phyloP scores from a whole-genome alignment of 2,797 vertebrate genomes.

The Labroides dimidiatus region DNA sequence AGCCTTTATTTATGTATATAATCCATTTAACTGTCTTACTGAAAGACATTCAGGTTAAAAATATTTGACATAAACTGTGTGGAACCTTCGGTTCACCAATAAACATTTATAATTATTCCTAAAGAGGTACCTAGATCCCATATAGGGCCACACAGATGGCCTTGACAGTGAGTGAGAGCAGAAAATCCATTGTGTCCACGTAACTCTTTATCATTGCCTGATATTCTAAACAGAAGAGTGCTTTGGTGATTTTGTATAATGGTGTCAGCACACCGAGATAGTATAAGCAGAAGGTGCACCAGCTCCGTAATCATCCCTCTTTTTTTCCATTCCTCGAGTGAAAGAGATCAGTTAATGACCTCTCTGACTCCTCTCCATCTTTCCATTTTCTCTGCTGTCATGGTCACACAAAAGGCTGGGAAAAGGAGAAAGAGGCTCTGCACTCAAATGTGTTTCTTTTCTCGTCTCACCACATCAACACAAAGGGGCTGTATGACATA shows the following conservation, averaged over 20 bases:
- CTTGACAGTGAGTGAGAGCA: no score
- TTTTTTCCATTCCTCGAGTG: slow-evolving; percentile 24
- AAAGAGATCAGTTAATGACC: slow-evolving; percentile 51
- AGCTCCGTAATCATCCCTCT: slow-evolving; percentile 18
- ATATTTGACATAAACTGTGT: no score
- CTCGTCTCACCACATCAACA: slow-evolving; percentile 4
- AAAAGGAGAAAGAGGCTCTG: slow-evolving; percentile 12
- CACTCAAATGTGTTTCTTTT: slow-evolving; percentile 18
- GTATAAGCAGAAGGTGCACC: slow-evolving; percentile 17
- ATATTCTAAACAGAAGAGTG: slow-evolving; percentile 3
- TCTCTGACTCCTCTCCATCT: slow-evolving; percentile 29
- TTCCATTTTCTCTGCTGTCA: slow-evolving; percentile 8
- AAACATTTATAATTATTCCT: no score
- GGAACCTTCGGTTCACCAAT: no score
- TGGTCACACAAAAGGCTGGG: slow-evolving; percentile 34
- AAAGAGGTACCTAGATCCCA: no score
- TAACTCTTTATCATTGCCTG: not conserved
- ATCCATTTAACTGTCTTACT: no score
- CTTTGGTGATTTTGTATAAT: slow-evolving; percentile 9
- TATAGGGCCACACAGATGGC: no score
- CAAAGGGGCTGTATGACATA: slow-evolving; percentile 18
- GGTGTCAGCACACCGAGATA: slow-evolving; percentile 27
- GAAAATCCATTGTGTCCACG: no score
- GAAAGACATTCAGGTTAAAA: no score
- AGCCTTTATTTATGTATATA: no score